Conservation (phyloP, 2,797 vertebrate genomes). For the Parauchenoglanis ngamensis region DNA sequence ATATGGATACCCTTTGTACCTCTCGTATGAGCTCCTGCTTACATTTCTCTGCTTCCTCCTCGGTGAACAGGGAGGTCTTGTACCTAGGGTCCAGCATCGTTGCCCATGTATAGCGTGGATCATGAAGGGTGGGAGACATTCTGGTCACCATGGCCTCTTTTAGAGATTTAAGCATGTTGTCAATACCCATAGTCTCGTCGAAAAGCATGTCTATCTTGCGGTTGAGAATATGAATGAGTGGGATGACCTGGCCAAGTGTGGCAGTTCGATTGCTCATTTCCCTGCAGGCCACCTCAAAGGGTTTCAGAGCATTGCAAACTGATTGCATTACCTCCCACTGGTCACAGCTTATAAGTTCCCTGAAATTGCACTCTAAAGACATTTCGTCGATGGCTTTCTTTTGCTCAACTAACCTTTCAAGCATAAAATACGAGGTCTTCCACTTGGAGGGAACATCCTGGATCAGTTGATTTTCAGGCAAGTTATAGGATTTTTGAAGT, state of each 20-base stretch:
- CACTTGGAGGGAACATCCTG: conserved; percentile 95
- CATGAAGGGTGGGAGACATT: conserved; percentile 86
- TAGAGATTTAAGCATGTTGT: conserved; percentile 93
- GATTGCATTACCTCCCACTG: conserved; percentile 99
- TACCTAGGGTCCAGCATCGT: conserved; percentile 96
- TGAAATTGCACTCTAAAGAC: conserved; percentile 92
- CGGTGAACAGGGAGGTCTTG: conserved; percentile 94
- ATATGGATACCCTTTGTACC: conserved; percentile 82
- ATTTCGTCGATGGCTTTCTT: conserved; percentile 91
- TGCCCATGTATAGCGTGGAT: conserved; percentile 90
- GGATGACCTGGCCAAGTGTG: conserved; percentile 95
- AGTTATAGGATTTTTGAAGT: conserved; percentile 83
- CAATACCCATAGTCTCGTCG: conserved; percentile 95
- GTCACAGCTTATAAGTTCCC: conserved; percentile 94
- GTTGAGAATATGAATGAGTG: conserved; percentile 95
- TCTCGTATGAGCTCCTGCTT: conserved; percentile 94
- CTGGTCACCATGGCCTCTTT: conserved; percentile 93
- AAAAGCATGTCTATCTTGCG: conserved; percentile 94
- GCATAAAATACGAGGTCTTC: conserved; percentile 94
- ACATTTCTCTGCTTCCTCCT: conserved; percentile 92
- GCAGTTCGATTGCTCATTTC: conserved; percentile 92
- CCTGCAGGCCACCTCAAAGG: conserved; percentile 90
- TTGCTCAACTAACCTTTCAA: conserved; percentile 94
- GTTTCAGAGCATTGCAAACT: conserved; percentile 91
- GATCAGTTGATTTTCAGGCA: conserved; percentile 90